Conservation (phyloP, 30 jellyfish, hydroid and myxozoan genomes). For the Sanderia malayensis region DNA sequence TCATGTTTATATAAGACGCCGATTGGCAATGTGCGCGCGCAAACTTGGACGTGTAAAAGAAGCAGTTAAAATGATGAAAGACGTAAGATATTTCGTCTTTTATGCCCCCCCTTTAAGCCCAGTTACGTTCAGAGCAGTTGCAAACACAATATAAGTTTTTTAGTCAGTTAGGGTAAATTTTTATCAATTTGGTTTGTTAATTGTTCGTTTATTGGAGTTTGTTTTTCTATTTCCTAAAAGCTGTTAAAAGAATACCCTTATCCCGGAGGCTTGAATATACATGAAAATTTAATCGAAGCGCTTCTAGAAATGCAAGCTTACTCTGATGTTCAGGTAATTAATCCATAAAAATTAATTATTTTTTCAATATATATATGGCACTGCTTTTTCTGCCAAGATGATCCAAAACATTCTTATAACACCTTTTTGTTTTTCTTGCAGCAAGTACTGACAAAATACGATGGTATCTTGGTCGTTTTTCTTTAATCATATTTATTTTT, state of each 20-base stretch:
- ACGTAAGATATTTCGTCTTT: slow-evolving; percentile 66
- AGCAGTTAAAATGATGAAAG: slow-evolving; percentile 97
- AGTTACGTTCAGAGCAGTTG: no score
- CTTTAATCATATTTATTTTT: no score
- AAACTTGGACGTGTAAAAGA: slow-evolving; percentile 94
- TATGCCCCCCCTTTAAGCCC: no score
- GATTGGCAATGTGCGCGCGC: slow-evolving; percentile 98
- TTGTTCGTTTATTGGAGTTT: no score
- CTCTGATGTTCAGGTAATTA: slow-evolving; percentile 96
- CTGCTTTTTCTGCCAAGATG: no score
- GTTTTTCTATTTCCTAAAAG: slow-evolving; percentile 48
- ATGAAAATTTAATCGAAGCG: slow-evolving; percentile 94
- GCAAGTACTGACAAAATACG: slow-evolving; percentile 98
- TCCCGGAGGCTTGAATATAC: slow-evolving; percentile 85
- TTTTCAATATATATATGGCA: no score
- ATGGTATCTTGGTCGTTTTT: no score
- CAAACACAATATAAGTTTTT: no score
- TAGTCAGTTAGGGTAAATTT: no score
- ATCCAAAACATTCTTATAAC: neutral
- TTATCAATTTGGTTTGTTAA: no score
- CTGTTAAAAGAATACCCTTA: slow-evolving; percentile 83
- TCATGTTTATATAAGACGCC: slow-evolving; percentile 78
- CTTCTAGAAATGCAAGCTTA: slow-evolving; percentile 88
- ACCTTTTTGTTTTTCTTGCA: slow-evolving; percentile 29
- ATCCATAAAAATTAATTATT: no score